Evolutionary conservation across 1,140 invertebrate genomes (phyloP), one percentile per base, ranked within the genome.

Genomic region (Atta texana): DNA sequence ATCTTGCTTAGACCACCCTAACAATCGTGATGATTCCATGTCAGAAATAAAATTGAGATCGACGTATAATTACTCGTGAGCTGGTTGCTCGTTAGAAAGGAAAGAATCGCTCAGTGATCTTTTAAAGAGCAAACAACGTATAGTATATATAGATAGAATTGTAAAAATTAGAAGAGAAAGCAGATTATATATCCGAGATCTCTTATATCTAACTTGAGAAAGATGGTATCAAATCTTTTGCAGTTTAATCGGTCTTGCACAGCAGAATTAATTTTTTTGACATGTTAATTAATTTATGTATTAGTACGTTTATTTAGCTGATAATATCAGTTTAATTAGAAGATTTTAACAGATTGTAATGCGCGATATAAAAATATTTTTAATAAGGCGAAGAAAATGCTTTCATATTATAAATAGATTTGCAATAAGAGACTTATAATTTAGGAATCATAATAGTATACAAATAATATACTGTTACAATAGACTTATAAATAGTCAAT

Each of bases 41-140:
- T 86, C 34, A 57, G 74, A 76, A 87, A 82, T 90, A 88, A 86
- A 82, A 91, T 90, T 89, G 72, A 89, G 85, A 87, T 77, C 74
- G 84, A 44, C 57, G 87, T 85, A 87, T 87, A 91, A 91, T 91
- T 91, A 68, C 77, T 85, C 66, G 61, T 51, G 77, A 74, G 55
- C 87, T 86, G 34, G 28, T 88, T 90, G 85, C 66, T 89, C 39
- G 61, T 81, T 86, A 88, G 75, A 78, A 88, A 72, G 71, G 59
- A 77, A 49, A 80, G 39, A 88, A 87, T 61, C 61, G 39, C 10
- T 24, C 57, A 34, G 10, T 44, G 16, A 77, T 71, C 76, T 69
- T 61, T 51, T 18, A 16, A 80, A 5, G 21, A 51, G 24, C 10
- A 34, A 34, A 34, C 31, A 18, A 57, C n/a, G n/a, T 53, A 34